Conservation (phyloP, 2,888 invertebrate genomes). For the Diloba caeruleocephala region DNA sequence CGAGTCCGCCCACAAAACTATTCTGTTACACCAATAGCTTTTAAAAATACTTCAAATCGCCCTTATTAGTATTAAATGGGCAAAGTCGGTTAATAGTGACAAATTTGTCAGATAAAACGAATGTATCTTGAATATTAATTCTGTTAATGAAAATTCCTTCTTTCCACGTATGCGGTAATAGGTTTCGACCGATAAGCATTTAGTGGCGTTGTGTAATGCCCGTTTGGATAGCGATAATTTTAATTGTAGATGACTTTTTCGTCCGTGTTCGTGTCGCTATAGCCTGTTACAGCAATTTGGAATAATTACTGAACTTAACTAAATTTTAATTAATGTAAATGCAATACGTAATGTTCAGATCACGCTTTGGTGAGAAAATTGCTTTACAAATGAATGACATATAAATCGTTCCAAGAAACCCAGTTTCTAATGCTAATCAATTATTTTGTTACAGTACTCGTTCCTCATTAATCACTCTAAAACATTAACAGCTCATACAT, state of each 20-base stretch:
- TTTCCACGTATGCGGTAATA: constrained; percentile 15
- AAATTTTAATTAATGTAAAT: constrained; percentile 40
- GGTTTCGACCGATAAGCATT: constrained; percentile 26
- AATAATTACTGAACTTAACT: constrained; percentile 39
- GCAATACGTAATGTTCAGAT: constrained; percentile 12
- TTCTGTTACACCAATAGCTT: constrained; percentile 29
- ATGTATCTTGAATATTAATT: constrained; percentile 57
- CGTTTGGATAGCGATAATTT: constrained; percentile 35
- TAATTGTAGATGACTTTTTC: constrained; percentile 47
- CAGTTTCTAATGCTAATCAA: constrained; percentile 33
- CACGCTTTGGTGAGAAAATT: constrained; percentile 27
- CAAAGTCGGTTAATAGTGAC: constrained; percentile 52
- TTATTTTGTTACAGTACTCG: constrained; percentile 10
- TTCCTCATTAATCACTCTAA: constrained; percentile 8
- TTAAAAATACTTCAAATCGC: constrained; percentile 49
- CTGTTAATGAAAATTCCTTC: constrained; percentile 48
- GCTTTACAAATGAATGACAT: constrained; percentile 20
- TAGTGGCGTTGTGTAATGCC: constrained; percentile 28
- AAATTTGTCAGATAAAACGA: constrained; percentile 54
- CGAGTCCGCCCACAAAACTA: constrained; percentile 51
- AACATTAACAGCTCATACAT: constrained; percentile 25
- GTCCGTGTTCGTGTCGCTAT: constrained; percentile 22
- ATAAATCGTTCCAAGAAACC: constrained; percentile 10
- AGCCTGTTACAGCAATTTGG: constrained; percentile 37
- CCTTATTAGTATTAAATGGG: constrained; percentile 56